Evolutionary conservation across 2,113 vertebrate genomes (phyloP).

Genomic region (Anguilla rostrata): DNA sequence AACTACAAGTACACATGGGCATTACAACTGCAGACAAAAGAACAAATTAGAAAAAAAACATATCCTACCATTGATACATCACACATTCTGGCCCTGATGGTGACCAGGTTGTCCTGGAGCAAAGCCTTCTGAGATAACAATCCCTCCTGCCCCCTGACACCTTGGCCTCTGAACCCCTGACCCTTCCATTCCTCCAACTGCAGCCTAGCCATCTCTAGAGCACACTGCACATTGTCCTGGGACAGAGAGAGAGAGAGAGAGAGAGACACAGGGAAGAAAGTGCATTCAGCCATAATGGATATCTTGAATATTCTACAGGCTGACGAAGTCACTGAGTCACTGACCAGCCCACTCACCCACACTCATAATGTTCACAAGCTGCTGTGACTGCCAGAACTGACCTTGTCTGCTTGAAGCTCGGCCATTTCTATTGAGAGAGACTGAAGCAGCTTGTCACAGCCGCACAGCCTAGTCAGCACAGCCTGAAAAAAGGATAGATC

Average conservation of each 20-base stretch:
- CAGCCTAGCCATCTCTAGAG: constrained; percentile 75
- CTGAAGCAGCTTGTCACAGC: constrained; percentile 80
- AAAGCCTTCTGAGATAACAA: constrained; percentile 75
- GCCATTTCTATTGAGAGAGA: constrained; percentile 73
- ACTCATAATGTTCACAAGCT: neutral
- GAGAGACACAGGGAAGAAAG: neutral
- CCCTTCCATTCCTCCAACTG: constrained; percentile 70
- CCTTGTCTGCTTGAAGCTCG: constrained; percentile 80
- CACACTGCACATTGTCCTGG: constrained; percentile 80
- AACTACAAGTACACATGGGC: neutral
- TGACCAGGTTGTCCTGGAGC: constrained; percentile 85
- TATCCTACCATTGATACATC: constrained; percentile 74
- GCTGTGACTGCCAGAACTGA: constrained; percentile 35
- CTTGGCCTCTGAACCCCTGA: constrained; percentile 38
- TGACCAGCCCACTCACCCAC: neutral
- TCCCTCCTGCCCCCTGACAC: constrained; percentile 57
- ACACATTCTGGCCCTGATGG: constrained; percentile 80
- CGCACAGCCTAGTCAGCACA: constrained; percentile 80
- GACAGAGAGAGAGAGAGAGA: constrained; percentile 5
- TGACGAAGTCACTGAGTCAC: neutral
- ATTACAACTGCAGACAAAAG: neutral
- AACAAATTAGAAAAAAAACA: neutral
- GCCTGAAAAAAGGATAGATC: constrained; percentile 54
- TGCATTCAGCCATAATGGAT: neutral
- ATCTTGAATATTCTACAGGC: neutral